Base-by-base conservation (phyloP, 2,113 vertebrate genomes). In the Ictalurus punctatus region DNA sequence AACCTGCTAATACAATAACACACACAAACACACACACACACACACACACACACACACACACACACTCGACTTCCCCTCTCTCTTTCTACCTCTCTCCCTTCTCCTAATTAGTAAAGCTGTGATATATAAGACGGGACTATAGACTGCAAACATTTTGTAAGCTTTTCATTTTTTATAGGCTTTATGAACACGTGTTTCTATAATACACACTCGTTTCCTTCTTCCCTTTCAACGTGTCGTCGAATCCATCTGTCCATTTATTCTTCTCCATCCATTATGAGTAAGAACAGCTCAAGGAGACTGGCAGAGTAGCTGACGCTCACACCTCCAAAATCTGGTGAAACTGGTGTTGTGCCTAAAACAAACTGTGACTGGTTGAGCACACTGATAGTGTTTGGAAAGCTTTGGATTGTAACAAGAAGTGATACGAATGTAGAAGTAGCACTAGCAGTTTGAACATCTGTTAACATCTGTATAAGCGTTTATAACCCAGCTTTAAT, bases 1-100 rank as follows among this genome's bases (percentile, higher is more conserved):
- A 89, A 90, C 40, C 85, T 92, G 89, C 30, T 73, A 84, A 92
- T 92, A 93, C 91, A 93, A 93, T 93, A 90, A 67, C 92, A 88
- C 67, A 54, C 82, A 87, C 90, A 80, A 34, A 74, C 48, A 90
- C 44, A 89, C 88, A 34, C 34, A 34, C 34, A 34, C 34, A 34
- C 34, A 34, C 34, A 34, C 34, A 34, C 71, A 69, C 48, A 90
- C 27, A 67, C 92, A 88, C 71, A 52, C 74, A 87, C 89, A 80
- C 30, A 76, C 40, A 23, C 87, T 71, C 27, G 59, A 61, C 87
- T 56, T 16, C 14, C 27, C 14, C 16, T 83, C 6, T 48, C 23
- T 44, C 17, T 34, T 73, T 92, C 85, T 37, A 88, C 81, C 63
- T 89, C 85, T 21, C 40, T 83, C 88, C 88, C 58, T 87, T 91